Evolutionary conservation across 2,113 vertebrate species (phyloP).

Genomic region (Chitala chitala): DNA sequence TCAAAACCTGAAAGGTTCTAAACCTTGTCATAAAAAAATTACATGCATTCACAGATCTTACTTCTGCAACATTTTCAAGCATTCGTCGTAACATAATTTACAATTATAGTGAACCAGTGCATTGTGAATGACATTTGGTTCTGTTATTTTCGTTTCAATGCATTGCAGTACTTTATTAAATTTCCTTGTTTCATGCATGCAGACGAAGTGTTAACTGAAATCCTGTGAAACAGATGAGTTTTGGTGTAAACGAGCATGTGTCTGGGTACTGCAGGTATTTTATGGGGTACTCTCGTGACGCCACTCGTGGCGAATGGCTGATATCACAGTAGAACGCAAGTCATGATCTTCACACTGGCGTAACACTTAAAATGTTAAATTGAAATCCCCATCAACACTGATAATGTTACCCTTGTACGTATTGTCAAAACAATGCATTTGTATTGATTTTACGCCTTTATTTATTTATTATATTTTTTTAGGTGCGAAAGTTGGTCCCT

Average conservation of each 20-base stretch:
- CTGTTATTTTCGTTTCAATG: slow-evolving; percentile 25
- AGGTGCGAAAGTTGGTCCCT: not conserved
- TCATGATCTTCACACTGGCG: not conserved
- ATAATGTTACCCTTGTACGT: slow-evolving; percentile 28
- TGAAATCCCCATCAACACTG: slow-evolving; percentile 20
- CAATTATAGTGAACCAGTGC: slow-evolving; percentile 27
- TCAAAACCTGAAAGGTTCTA: slow-evolving; percentile 31
- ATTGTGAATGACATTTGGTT: slow-evolving; percentile 23
- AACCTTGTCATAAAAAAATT: slow-evolving; percentile 34
- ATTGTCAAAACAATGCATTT: slow-evolving; percentile 34
- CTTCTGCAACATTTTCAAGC: slow-evolving; percentile 26
- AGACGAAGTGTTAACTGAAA: not conserved
- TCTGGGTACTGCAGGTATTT: slow-evolving; percentile 31
- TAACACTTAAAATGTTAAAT: slow-evolving; percentile 32
- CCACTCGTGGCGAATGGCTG: not conserved
- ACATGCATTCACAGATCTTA: slow-evolving; percentile 30
- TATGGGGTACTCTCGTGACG: not conserved
- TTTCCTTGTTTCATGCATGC: slow-evolving; percentile 16
- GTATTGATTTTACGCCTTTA: slow-evolving; percentile 26
- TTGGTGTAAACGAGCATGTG: slow-evolving; percentile 24
- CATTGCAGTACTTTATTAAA: slow-evolving; percentile 15
- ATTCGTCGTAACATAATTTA: slow-evolving; percentile 36
- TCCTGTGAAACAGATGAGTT: not conserved
- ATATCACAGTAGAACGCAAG: not conserved
- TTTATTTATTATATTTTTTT: not conserved